A percentile compares a stretch with the other conserved stretches of the same genome.
These are phyloP conservation scores for human (Homo sapiens) DNA, from an alignment of 2,113 vertebrate species.

Conservation along the genomic window DNA sequence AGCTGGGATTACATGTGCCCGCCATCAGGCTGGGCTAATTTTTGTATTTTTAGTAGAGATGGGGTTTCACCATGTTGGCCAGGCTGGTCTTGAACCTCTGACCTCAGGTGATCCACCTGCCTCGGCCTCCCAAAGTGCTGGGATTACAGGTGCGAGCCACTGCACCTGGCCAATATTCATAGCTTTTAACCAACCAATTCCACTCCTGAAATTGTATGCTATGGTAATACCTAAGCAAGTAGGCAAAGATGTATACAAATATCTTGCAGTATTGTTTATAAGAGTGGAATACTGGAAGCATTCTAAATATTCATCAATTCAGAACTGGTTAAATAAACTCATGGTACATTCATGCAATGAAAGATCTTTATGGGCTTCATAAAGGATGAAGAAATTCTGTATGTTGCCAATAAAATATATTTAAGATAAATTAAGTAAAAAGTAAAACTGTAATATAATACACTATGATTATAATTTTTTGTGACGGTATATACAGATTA, in stretches of 20 bases:
- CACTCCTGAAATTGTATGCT: neutral
- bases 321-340: neutral
- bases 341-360: neutral
- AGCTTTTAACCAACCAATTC: neutral
- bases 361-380: neutral
- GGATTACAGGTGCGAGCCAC: no score
- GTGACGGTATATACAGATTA: neutral
- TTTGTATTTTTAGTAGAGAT: no score
- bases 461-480: neutral
- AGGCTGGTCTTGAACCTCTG: no score
- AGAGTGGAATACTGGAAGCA: neutral
- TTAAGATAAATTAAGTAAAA: neutral
- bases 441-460: neutral
- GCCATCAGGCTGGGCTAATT: no score
- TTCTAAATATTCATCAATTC: neutral
- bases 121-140: no score
- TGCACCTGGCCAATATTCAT: no score
- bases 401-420: neutral
- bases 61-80: no score
- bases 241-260: neutral
- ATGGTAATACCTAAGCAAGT: neutral
- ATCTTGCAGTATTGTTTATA: neutral
- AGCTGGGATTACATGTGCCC: no score
- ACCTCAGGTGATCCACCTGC: no score
- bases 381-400: neutral